Evolutionary conservation across 2,888 invertebrate genomes (phyloP).

Genomic region (Drosophila cracens): DNA sequence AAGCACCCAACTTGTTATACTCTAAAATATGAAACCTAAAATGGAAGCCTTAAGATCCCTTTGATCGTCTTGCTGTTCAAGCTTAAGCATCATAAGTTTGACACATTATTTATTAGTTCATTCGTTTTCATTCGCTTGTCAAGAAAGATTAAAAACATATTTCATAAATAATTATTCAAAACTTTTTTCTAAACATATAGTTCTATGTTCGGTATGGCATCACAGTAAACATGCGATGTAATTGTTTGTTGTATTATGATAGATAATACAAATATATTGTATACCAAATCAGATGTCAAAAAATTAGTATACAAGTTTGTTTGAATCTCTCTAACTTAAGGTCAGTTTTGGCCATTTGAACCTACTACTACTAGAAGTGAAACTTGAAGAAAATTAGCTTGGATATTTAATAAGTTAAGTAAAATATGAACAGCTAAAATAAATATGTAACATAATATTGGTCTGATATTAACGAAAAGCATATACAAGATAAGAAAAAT

Average conservation of each 20-base stretch:
- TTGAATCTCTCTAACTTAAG: background rate
- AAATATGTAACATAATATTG: background rate
- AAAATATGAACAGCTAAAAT: background rate
- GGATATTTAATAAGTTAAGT: background rate
- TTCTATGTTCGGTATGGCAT: background rate
- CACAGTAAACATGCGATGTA: background rate
- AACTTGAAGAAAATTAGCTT: background rate
- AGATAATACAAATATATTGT: background rate
- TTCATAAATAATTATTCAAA: background rate
- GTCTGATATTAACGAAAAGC: background rate
- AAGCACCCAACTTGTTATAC: slow-evolving; percentile 32
- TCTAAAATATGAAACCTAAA: slow-evolving; percentile 10
- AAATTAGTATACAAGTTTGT: background rate
- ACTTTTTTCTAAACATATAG: background rate
- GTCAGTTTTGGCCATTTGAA: fast-evolving
- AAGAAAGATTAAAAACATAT: background rate
- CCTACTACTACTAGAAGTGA: background rate
- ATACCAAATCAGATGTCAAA: background rate
- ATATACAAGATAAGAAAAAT: background rate
- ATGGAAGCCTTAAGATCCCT: background rate
- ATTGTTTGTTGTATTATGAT: too few species aligned
- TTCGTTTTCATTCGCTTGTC: background rate
- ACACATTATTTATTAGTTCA: background rate
- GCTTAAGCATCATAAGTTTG: background rate
- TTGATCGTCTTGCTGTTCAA: background rate